A percentile compares a stretch with the other conserved stretches of the same genome.
Conservation (phyloP, 2,113 vertebrate genomes). For the Dipodomys spectabilis region DNA sequence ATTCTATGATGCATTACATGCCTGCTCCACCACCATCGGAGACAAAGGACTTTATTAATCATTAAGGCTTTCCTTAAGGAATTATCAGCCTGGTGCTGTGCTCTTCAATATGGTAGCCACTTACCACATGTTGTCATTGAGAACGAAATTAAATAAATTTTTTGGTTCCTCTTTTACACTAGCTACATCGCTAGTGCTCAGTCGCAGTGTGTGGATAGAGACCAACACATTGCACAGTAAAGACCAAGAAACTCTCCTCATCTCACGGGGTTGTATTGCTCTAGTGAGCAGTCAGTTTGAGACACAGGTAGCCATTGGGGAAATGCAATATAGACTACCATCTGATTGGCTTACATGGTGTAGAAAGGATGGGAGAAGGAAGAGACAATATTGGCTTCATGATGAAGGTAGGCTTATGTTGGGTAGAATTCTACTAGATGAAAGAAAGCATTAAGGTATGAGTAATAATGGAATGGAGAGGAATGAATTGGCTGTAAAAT, state of each 20-base stretch:
- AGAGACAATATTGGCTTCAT: rapidly evolving
- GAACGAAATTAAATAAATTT: neutral
- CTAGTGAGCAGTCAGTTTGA: neutral
- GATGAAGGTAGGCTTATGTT: neutral
- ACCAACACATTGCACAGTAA: too few relatives aligned
- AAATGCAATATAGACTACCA: neutral
- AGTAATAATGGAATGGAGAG: neutral
- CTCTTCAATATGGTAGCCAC: neutral
- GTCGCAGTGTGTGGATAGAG: neutral
- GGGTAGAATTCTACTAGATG: too few relatives aligned
- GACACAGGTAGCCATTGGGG: neutral
- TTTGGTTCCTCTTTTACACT: neutral
- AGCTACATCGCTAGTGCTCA: neutral
- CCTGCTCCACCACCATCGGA: neutral
- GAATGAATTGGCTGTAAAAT: neutral
- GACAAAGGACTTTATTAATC: neutral
- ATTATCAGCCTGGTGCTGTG: neutral
- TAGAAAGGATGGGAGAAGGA: too few relatives aligned
- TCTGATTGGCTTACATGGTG: neutral
- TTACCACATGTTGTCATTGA: neutral
- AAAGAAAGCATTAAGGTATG: too few relatives aligned
- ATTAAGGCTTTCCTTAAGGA: slow-evolving; percentile 5
- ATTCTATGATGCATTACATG: too few relatives aligned
- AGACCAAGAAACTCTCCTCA: neutral
- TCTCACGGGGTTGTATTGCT: neutral